phyloP scores from a whole-genome alignment of 2,113 vertebrate species.

The Scolopax mira region DNA sequence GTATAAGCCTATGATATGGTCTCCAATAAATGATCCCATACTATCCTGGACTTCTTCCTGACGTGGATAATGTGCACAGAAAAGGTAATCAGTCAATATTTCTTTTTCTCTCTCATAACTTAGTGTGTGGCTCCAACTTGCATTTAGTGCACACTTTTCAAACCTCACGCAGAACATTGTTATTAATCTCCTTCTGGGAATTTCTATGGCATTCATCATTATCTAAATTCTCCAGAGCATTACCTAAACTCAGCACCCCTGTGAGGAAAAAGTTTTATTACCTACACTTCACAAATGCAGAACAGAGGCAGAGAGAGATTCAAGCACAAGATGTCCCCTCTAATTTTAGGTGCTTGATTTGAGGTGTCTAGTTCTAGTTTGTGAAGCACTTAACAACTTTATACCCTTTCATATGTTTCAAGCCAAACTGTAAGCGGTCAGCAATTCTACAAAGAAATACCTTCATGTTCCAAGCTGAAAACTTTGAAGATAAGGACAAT shows the following conservation, averaged over 20 bases:
- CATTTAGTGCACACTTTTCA: not conserved
- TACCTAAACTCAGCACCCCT: not conserved
- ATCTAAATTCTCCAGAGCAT: not conserved
- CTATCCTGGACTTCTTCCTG: not conserved
- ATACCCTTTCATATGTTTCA: not conserved
- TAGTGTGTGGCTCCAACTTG: not conserved
- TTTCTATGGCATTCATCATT: not conserved
- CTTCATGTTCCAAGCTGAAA: not conserved
- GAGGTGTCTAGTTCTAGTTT: not conserved
- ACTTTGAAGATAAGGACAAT: not conserved
- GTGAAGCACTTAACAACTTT: not conserved
- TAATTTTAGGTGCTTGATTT: not conserved
- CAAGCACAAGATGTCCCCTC: not conserved
- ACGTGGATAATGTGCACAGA: not conserved
- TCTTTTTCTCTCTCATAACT: not conserved
- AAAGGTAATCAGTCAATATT: not conserved
- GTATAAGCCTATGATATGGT: not conserved
- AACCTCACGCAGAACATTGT: not conserved
- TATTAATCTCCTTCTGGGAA: not conserved
- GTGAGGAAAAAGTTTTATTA: not conserved
- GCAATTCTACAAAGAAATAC: not conserved
- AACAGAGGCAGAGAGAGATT: not conserved
- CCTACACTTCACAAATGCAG: not conserved
- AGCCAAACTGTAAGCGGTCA: not conserved
- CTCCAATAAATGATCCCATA: not conserved